These are phyloP conservation scores for Odocoileus hemionus DNA, from an alignment of 2,113 vertebrate species.

Conservation along the genomic window DNA sequence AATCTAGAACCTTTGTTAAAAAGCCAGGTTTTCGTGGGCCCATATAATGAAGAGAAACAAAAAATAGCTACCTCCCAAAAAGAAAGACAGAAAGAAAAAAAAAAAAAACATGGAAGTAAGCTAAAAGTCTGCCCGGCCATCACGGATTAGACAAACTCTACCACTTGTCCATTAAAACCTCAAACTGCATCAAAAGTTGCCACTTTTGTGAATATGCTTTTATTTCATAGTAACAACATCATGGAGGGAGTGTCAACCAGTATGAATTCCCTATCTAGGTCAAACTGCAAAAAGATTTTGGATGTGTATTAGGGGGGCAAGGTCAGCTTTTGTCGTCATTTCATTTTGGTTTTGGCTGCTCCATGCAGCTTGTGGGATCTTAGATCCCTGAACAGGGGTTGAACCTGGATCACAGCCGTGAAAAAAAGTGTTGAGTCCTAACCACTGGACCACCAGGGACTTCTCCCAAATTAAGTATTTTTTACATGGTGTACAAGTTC, in stretches of 20 bases:
- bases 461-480: neutral
- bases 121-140: neutral
- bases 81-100: neutral
- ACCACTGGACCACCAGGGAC: neutral
- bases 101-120: neutral
- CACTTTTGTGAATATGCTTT: neutral
- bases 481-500: neutral
- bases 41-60: neutral
- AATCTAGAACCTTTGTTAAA: neutral
- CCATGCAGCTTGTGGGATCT: neutral
- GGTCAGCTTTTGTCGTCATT: neutral
- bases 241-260: neutral
- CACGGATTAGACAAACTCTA: neutral
- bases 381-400: neutral
- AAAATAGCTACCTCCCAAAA: neutral
- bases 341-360: neutral
- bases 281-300: neutral
- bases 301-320: neutral
- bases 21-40: neutral
- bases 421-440: neutral
- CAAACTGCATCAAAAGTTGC: neutral
- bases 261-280: neutral
- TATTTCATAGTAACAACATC: neutral
- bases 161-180: neutral
- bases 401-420: neutral